These are phyloP conservation scores for Cotesia vestalis DNA, from an alignment of 1,140 invertebrate species.

Conservation along the genomic window DNA sequence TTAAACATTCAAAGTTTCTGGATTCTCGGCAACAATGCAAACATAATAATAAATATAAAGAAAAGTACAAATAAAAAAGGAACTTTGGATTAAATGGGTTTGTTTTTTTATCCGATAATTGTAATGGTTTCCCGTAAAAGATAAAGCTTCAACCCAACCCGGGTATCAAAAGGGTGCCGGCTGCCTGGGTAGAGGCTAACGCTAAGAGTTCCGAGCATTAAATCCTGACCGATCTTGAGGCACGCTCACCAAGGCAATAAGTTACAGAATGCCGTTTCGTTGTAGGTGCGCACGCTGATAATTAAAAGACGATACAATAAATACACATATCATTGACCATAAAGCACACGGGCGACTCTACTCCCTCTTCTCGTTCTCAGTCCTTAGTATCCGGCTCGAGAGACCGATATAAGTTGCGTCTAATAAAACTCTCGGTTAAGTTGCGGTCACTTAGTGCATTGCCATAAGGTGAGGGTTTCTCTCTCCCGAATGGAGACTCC, in stretches of 20 bases:
- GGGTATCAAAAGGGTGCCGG: slow-evolving; percentile 42
- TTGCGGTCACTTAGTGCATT: slow-evolving; percentile 52
- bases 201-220: slow-evolving; percentile 38
- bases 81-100: slow-evolving; percentile 13
- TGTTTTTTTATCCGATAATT: slow-evolving; percentile 39
- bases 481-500: no score
- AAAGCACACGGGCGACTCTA: slow-evolving; percentile 52
- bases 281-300: slow-evolving; percentile 66
- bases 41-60: not conserved
- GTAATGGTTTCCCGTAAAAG: slow-evolving; percentile 42
- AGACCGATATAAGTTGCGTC: no score
- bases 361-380: not conserved
- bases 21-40: not conserved
- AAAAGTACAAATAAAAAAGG: slow-evolving; percentile 7
- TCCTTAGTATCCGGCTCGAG: no score
- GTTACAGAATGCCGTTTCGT: slow-evolving; percentile 62
- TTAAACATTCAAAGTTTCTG: not conserved
- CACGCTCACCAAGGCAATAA: slow-evolving; percentile 54
- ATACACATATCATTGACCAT: slow-evolving; percentile 64
- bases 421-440: no score
- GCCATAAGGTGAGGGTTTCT: no score
- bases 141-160: slow-evolving; percentile 30
- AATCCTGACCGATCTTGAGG: slow-evolving; percentile 30
- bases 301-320: slow-evolving; percentile 68
- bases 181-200: slow-evolving; percentile 29